Conservation (phyloP, 1,140 invertebrate species). For the Bathynomus jamesi region DNA sequence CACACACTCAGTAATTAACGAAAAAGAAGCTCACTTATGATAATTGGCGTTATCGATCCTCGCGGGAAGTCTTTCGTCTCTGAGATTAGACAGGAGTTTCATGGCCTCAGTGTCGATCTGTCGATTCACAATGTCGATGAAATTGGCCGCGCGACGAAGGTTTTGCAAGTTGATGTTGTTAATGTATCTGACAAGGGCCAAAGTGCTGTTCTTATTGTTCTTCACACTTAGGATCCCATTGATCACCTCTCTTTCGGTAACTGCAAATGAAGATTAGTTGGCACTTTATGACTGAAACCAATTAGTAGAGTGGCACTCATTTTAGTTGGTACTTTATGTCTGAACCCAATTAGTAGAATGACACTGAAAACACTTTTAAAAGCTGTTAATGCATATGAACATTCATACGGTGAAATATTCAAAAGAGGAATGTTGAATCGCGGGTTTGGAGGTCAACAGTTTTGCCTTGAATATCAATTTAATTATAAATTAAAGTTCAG, state of each 20-base stretch:
- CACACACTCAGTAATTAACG: too few species aligned
- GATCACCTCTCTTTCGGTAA: slow-evolving; percentile 96
- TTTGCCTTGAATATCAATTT: too few species aligned
- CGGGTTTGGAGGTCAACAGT: too few species aligned
- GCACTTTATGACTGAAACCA: too few species aligned
- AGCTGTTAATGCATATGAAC: too few species aligned
- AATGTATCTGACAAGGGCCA: slow-evolving; percentile 93
- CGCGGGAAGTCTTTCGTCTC: slow-evolving; percentile 75
- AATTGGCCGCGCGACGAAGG: slow-evolving; percentile 83
- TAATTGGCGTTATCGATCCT: slow-evolving; percentile 83
- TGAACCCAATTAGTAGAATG: too few species aligned
- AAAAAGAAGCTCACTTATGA: slow-evolving; percentile 57
- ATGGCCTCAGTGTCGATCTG: slow-evolving; percentile 89
- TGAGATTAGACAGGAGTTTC: slow-evolving; percentile 75
- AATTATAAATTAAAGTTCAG: too few species aligned
- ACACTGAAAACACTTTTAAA: too few species aligned
- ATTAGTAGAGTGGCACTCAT: too few species aligned
- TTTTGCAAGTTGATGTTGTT: slow-evolving; percentile 97
- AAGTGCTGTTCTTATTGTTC: slow-evolving; percentile 90
- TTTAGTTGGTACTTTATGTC: too few species aligned
- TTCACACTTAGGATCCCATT: slow-evolving; percentile 88
- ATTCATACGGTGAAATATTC: too few species aligned
- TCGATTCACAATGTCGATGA: slow-evolving; percentile 87
- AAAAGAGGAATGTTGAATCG: too few species aligned
- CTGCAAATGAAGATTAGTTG: slow-evolving; percentile 52